Conservation (phyloP, 2,888 invertebrate genomes). For the Sesia bembeciformis region DNA sequence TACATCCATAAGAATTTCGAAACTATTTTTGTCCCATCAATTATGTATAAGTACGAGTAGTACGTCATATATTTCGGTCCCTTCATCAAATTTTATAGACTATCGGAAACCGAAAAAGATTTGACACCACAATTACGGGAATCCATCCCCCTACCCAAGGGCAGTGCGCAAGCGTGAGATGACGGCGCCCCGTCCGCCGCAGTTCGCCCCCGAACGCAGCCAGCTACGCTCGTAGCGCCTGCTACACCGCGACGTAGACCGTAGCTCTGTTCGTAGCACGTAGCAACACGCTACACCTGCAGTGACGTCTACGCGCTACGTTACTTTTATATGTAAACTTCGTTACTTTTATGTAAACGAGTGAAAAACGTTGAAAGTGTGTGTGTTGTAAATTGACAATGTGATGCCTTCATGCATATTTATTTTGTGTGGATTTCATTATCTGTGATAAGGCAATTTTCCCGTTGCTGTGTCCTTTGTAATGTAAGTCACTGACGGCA, state of each 20-base stretch:
- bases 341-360: too few species aligned
- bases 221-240: slow-evolving; percentile 23
- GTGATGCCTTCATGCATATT: too few species aligned
- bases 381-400: too few species aligned
- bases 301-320: slow-evolving; percentile 26
- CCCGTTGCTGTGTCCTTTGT: too few species aligned
- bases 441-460: not conserved
- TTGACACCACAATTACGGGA: slow-evolving; percentile 33
- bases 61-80: not conserved
- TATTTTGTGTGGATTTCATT: not conserved
- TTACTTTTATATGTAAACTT: too few species aligned
- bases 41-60: too few species aligned
- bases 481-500: too few species aligned
- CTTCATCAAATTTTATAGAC: slow-evolving; percentile 14
- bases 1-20: too few species aligned
- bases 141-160: slow-evolving; percentile 36
- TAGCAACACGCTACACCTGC: slow-evolving; percentile 33
- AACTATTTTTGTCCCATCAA: too few species aligned
- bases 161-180: slow-evolving; percentile 43
- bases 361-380: too few species aligned
- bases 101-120: slow-evolving; percentile 35
- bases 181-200: slow-evolving; percentile 42
- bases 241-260: slow-evolving; percentile 15
- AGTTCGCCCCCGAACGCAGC: slow-evolving; percentile 36
- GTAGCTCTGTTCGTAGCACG: slow-evolving; percentile 19